phyloP scores from a whole-genome alignment of 2,113 vertebrate genomes.

The Lipophrys pholis region DNA sequence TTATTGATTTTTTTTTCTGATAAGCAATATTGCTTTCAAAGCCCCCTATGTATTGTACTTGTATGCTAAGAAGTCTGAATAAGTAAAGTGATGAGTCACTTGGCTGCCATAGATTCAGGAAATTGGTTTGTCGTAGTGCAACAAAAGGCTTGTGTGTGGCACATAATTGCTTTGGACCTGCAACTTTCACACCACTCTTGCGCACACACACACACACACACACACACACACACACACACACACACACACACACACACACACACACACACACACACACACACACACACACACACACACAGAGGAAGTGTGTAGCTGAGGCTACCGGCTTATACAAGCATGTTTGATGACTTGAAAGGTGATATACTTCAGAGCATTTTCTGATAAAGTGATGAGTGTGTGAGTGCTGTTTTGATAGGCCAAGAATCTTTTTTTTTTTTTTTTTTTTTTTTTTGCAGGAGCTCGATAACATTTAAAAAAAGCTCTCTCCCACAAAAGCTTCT shows the following conservation, averaged over 20 bases:
- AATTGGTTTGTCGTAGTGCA: slow-evolving; percentile 75
- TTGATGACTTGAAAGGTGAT: slow-evolving; percentile 54
- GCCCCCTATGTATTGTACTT: slow-evolving; percentile 41
- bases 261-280: not conserved
- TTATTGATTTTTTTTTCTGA: slow-evolving; percentile 70
- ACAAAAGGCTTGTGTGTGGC: slow-evolving; percentile 67
- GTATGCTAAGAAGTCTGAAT: slow-evolving; percentile 61
- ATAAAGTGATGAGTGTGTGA: slow-evolving; percentile 45
- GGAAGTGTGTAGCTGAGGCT: slow-evolving; percentile 24
- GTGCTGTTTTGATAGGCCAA: slow-evolving; percentile 43
- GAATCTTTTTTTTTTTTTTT: slow-evolving; percentile 10
- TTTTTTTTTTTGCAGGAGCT: slow-evolving; percentile 10
- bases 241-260: too few species aligned
- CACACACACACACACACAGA: slow-evolving; percentile 19
- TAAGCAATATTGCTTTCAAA: slow-evolving; percentile 64
- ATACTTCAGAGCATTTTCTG: slow-evolving; percentile 61
- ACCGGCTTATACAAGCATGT: slow-evolving; percentile 33
- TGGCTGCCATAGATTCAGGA: slow-evolving; percentile 70
- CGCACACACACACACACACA: slow-evolving; percentile 28
- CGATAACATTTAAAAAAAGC: slow-evolving; percentile 53
- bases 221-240: too few species aligned
- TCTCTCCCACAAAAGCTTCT: slow-evolving; percentile 41
- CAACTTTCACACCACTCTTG: slow-evolving; percentile 45
- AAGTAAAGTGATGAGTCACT: slow-evolving; percentile 69
- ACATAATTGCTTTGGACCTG: slow-evolving; percentile 61